These are phyloP conservation scores for Heliothis virescens DNA, from an alignment of 1,140 invertebrate species.

Conservation along the genomic window DNA sequence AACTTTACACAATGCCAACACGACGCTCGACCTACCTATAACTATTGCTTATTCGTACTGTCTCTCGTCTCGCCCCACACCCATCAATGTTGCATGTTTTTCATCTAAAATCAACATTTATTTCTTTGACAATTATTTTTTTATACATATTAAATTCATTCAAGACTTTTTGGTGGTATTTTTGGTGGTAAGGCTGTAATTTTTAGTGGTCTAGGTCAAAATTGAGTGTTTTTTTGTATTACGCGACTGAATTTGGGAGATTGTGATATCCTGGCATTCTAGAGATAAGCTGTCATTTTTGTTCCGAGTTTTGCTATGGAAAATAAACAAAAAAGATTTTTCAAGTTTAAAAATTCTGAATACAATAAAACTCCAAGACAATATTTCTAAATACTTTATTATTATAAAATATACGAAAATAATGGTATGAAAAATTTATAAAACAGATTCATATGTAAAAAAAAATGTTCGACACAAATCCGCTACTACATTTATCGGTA, in stretches of 20 bases:
- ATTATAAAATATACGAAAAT: too few relatives aligned
- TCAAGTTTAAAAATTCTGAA: too few relatives aligned
- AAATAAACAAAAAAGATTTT: too few relatives aligned
- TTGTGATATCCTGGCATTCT: neutral
- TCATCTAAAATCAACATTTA: neutral
- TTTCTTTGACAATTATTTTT: neutral
- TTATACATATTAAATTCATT: neutral
- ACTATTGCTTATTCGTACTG: slow-evolving; percentile 79
- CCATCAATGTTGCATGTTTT: slow-evolving; percentile 59
- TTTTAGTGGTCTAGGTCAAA: slow-evolving; percentile 23
- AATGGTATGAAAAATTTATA: too few relatives aligned
- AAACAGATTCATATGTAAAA: too few relatives aligned
- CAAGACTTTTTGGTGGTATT: neutral
- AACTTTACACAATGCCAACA: slow-evolving; percentile 82
- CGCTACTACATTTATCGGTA: too few relatives aligned
- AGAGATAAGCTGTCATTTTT: slow-evolving; percentile 4
- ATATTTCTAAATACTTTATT: too few relatives aligned
- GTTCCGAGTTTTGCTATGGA: neutral
- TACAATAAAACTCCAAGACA: too few relatives aligned
- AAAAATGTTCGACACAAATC: too few relatives aligned
- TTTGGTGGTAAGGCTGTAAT: neutral
- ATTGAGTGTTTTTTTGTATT: neutral
- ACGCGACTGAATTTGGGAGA: slow-evolving; percentile 21
- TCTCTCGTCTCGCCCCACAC: slow-evolving; percentile 77
- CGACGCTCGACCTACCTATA: slow-evolving; percentile 82